Evolutionary conservation across 2,797 vertebrate genomes (phyloP), one percentile per base, ranked within the genome.

Genomic region (Sebastes vulpes): DNA sequence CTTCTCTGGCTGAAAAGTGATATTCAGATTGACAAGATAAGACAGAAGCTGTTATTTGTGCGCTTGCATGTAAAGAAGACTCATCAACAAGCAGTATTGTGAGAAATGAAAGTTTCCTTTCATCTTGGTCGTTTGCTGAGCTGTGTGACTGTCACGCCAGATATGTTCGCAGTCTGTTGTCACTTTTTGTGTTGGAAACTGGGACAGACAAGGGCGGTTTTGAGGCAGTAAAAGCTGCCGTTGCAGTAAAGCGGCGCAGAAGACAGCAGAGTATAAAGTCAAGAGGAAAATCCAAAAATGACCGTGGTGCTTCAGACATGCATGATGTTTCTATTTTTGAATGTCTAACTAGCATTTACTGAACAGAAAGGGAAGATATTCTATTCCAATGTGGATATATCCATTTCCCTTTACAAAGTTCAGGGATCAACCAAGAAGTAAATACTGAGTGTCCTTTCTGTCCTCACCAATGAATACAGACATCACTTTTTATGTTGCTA

Each of bases 281-380:
- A 52, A 70, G 75, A 68, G 20, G 60, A 69, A 84, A 90, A 88
- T 75, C 66, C 60, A 5, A 42, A 77, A 82, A 77, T 70, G 52
- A 69, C 59, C 46, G 42, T 16, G 21, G 32, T 16, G 72, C 72
- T 72, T 67, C 64, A 78, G 61, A 80, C 50, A 57, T 11, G 63
- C 25, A 72, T 21, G 59, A 66, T 35, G 66, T 28, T 59, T 81
- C 71, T 79, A 72, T 73, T 85, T 75, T 65, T 58, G 48, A 48
- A 71, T 70, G 42, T 32, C 9, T 50, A 78, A 59, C 65, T n/a
- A 58, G 46, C 60, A 63, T 72, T 83, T 81, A 66, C 8, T 20
- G 58, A 58, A 42, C 16, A 56, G 64, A 32, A 63, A 76, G 16
- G 26, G 16, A 50, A 53, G 25, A 57, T 28, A 48, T 46, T 64